Evolutionary conservation across 2,113 vertebrate species (phyloP).

Genomic region (Rhabdornis inornatus): DNA sequence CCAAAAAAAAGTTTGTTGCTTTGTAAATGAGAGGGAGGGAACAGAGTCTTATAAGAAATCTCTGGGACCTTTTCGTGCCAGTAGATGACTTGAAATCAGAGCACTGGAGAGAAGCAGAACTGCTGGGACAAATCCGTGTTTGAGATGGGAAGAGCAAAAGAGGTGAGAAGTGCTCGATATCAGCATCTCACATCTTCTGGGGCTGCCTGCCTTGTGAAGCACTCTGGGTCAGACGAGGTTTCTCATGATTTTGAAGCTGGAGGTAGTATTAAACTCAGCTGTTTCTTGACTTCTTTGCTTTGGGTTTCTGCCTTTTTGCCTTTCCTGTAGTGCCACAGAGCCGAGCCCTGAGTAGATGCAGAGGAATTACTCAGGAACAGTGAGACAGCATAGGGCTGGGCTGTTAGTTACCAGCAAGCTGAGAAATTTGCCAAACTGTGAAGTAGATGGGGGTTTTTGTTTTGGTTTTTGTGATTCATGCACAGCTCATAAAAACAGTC

Average conservation of each 20-base stretch:
- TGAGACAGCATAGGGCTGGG: not conserved
- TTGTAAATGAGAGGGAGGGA: not conserved
- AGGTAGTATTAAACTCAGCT: not conserved
- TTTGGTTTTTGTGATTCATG: constrained; percentile 37
- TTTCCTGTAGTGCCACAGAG: not conserved
- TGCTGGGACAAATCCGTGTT: rapidly evolving
- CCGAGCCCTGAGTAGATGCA: not conserved
- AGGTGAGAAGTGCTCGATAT: not conserved
- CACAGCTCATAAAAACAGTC: constrained; percentile 8
- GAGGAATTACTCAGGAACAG: not conserved
- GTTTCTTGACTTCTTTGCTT: not conserved
- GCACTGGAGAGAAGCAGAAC: not conserved
- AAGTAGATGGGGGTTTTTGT: not conserved
- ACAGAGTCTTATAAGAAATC: not conserved
- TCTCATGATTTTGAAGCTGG: not conserved
- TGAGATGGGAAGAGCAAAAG: not conserved
- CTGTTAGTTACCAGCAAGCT: not conserved
- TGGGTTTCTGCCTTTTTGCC: not conserved
- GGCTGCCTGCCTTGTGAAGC: not conserved
- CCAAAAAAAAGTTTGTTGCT: not conserved
- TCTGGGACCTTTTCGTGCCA: not conserved
- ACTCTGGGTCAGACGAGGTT: not conserved
- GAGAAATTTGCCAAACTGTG: not conserved
- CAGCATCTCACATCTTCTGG: not conserved
- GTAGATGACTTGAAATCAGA: not conserved